Base-by-base conservation (phyloP, 2,888 invertebrate genomes). In the Mesoligia furuncula region DNA sequence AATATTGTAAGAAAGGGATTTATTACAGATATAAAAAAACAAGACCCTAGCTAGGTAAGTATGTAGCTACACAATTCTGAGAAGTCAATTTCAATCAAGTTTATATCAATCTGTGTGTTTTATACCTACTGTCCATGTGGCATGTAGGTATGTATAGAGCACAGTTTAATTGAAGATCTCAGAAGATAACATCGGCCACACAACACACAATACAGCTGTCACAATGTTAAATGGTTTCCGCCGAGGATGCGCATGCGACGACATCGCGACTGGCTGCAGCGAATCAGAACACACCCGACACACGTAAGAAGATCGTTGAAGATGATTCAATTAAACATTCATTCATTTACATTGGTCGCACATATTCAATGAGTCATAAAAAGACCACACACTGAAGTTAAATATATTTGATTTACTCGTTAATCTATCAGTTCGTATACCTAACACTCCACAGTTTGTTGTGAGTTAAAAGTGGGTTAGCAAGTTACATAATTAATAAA, bases 171-270 rank as follows among this genome's bases (percentile, higher is more conserved):
- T 75, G 66, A 73, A 84, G 42, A 66, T 69, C 65, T 75, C 54
- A 65, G 7, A 9, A 76, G 75, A 75, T 84, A 69, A 79, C 27
- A 84, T 83, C 75, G 45, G 48, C 39, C 80, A 31, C 57, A 69
- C 73, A 64, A 17, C 17, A 77, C 20, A 77, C 48, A 70, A 69
- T 84, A n/a, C 68, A 61, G 39, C 68, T 84, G 64, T 72, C 82
- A 68, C 45, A 61, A 54, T 78, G 62, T 51, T 67, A 59, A 83
- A 82, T 79, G 66, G 42, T 51, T 74, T 74, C 70, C 73, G 80
- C 51, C 24, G 71, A 48, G 20, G 54, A 36, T 11, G 79, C 79
- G 67, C 84, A 15, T 9, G 74, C 72, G 71, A 45, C 69, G 39
- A 79, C 39, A 36, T 27, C 24, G 57, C 48, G 48, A 61, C 67